Conservation (phyloP, 2,113 vertebrate genomes). For the Narcine bancroftii region DNA sequence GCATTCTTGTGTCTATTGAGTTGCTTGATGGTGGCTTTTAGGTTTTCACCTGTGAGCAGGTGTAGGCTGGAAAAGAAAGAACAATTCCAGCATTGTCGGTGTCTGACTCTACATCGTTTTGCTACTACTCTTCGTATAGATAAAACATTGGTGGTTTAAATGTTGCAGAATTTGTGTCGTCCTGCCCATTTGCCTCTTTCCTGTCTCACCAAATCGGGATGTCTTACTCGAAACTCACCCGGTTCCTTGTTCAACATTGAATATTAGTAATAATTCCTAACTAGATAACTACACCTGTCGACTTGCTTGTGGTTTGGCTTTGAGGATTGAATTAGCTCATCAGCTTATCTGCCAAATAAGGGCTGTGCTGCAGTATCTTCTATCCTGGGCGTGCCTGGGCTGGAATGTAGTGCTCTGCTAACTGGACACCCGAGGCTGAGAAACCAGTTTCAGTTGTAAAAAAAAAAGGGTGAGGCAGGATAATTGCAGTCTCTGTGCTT, state of each 20-base stretch:
- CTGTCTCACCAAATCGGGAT: not conserved
- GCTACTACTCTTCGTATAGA: not conserved
- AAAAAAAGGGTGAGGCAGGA: not conserved
- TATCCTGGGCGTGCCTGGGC: not conserved
- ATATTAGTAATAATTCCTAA: not conserved
- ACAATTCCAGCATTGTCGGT: not conserved
- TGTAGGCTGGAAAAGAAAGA: not conserved
- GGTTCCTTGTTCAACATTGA: not conserved
- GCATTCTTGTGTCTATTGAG: not conserved
- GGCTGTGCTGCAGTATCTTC: not conserved
- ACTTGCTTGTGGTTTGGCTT: not conserved
- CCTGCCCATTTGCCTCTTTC: not conserved
- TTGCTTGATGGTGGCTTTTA: not conserved
- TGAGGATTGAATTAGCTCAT: constrained; percentile 7
- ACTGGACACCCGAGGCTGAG: not conserved
- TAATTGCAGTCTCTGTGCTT: not conserved
- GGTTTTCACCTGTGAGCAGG: not conserved
- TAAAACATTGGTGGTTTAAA: not conserved
- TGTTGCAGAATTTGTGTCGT: not conserved
- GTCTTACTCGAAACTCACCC: not conserved
- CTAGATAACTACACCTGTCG: not conserved
- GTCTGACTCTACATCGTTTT: not conserved
- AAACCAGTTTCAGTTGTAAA: constrained; percentile 13
- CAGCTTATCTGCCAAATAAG: not conserved
- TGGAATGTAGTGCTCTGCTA: not conserved